Evolutionary conservation across 35 echinoderm and acorn worm genomes (phyloP), one percentile per base, ranked within the genome.

Genomic region (Chiridota heheva): DNA sequence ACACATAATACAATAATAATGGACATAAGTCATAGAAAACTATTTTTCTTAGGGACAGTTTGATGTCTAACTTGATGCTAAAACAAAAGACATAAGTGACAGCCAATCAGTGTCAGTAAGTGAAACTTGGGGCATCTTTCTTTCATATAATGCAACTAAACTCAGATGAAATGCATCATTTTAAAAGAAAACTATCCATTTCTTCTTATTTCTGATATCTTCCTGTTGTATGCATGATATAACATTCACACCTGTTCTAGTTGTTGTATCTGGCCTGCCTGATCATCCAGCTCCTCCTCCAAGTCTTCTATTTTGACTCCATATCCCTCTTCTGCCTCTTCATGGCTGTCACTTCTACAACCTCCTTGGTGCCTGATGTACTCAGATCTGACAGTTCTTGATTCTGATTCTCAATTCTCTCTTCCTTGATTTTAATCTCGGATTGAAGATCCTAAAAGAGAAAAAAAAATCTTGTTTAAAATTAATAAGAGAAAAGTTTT

Each of bases 231-330:
- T n/a, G n/a, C n/a, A n/a, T n/a, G n/a, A n/a, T n/a, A n/a, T 32
- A 69, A 31, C 33, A 69, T 69, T 31, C 60, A 12, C 43, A 95
- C 91, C 80, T 98, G 95, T 82, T 87, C 79, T 42, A 98, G 75
- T 30, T 80, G 70, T 34, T 91, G 89, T 65, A 98, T 91, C 67
- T 91, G 80, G 17, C 95, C 95, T 39, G 95, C 95, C 36, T 98
- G 95, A 20, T 98, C 95, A 85, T 98, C 95, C 2, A 98, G 49
- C 49, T 98, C 95, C 42, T 98, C 95, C 46, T 98, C 95, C 42
- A 88, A 82, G 73, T 98, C 95, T 35, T 88, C 65, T 28, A 91
- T 82, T 77, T 98, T 26, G 89, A 81, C 72, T 98, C 89, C 18
- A 98, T 63, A 5, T 91, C 89, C 46, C 95, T 70, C 85, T 82